A percentile compares a stretch with the other conserved stretches of the same genome.
phyloP scores from a whole-genome alignment of 2,797 vertebrate genomes.

The Mallotus villosus region DNA sequence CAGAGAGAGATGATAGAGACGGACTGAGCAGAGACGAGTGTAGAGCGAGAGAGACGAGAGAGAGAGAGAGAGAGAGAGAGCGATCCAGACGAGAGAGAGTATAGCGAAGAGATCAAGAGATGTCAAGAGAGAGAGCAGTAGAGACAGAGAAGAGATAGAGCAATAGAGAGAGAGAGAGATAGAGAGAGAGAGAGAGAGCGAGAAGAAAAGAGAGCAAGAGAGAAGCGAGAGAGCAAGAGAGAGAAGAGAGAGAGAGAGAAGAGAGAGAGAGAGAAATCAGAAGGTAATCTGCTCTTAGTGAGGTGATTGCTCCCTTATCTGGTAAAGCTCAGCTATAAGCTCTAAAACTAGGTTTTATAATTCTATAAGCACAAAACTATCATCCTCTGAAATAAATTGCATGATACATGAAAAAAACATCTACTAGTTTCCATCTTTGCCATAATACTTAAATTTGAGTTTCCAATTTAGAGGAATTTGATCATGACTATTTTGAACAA shows the following conservation, averaged over 20 bases:
- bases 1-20: too few relatives aligned
- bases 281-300: conserved; percentile 53
- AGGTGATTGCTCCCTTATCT: conserved; percentile 57
- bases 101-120: conserved; percentile 20
- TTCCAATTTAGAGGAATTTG: too few relatives aligned
- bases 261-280: conserved; percentile 28
- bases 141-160: conserved; percentile 18
- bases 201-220: conserved; percentile 10
- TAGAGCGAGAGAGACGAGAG: conserved; percentile 11
- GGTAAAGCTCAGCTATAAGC: conserved; percentile 49
- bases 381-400: conserved; percentile 24
- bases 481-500: too few relatives aligned
- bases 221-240: not conserved
- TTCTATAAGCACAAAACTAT: conserved; percentile 39
- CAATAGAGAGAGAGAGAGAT: conserved; percentile 11
- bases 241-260: not conserved
- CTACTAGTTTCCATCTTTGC: too few relatives aligned
- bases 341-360: conserved; percentile 51
- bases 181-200: conserved; percentile 27
- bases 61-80: conserved; percentile 26
- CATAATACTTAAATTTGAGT: too few relatives aligned
- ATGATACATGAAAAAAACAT: not conserved
- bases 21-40: too few relatives aligned
- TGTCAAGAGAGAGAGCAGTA: too few relatives aligned
- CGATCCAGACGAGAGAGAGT: conserved; percentile 12